Percentiles rank a stretch among this genome's conserved stretches.
These are phyloP conservation scores for Petrolisthes cinctipes DNA, from an alignment of 2,888 invertebrate species.

Conservation along the genomic window DNA sequence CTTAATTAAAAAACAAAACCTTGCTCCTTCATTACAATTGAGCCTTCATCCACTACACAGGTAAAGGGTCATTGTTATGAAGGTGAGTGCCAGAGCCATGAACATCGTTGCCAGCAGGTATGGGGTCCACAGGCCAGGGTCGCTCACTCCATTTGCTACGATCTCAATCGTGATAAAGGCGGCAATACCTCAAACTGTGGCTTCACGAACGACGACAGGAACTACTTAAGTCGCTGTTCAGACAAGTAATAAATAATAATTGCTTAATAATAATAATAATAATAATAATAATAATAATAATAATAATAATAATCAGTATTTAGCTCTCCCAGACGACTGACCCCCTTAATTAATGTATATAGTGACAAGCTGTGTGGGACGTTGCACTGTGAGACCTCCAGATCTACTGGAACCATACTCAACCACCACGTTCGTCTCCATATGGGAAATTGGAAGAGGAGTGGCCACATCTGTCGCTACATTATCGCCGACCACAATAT, in stretches of 20 bases:
- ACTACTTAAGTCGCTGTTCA: neutral
- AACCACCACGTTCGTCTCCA: neutral
- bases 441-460: neutral
- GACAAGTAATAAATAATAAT: constrained; percentile 1
- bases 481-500: constrained; percentile 80
- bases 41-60: no score
- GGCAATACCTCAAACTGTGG: constrained; percentile 81
- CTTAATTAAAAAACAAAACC: neutral
- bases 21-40: neutral
- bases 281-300: no score
- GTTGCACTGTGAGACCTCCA: constrained; percentile 82
- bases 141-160: constrained; percentile 85
- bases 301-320: no score
- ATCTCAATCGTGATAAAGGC: no score
- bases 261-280: neutral
- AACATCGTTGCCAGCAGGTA: constrained; percentile 89
- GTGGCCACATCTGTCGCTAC: constrained; percentile 79
- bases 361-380: constrained; percentile 82
- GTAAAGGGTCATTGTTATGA: constrained; percentile 85
- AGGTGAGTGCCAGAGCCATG: constrained; percentile 88
- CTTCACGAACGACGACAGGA: neutral
- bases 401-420: neutral
- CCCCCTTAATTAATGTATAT: no score
- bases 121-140: constrained; percentile 93
- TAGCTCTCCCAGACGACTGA: no score